phyloP scores from a whole-genome alignment of 2,797 vertebrate species.

The Leptodactylus fallax region DNA sequence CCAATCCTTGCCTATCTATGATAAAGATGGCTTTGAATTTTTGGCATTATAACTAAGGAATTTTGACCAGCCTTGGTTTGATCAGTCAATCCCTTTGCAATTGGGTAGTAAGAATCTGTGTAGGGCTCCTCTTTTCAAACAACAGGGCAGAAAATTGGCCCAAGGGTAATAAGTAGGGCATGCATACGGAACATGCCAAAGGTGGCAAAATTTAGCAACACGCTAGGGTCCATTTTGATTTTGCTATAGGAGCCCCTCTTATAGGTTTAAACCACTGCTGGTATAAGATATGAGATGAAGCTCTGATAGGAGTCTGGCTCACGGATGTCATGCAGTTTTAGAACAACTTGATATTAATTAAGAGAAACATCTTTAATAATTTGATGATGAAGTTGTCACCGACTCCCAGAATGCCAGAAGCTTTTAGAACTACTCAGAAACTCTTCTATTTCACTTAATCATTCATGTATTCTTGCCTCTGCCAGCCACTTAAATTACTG shows the following conservation, averaged over 20 bases:
- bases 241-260: not conserved
- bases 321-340: conserved; percentile 1
- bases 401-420: not conserved
- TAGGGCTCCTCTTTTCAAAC: too few species aligned
- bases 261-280: not conserved
- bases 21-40: too few species aligned
- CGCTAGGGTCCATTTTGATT: not conserved
- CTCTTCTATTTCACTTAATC: conserved; percentile 44
- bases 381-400: conserved; percentile 22
- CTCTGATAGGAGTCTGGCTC: not conserved
- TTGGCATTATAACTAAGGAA: too few species aligned
- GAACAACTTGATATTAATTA: conserved; percentile 30
- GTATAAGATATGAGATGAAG: not conserved
- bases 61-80: too few species aligned
- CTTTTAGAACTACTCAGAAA: conserved; percentile 14
- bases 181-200: not conserved
- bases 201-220: not conserved
- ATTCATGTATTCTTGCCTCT: conserved; percentile 48
- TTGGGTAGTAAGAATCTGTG: too few species aligned
- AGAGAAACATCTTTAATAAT: conserved; percentile 10
- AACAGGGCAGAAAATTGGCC: too few species aligned
- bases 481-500: conserved; percentile 44
- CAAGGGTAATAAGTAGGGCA: too few species aligned
- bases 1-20: too few species aligned
- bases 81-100: too few species aligned